Conservation (phyloP, 53 echinoderm and acorn worm genomes). For the Antedon mediterranea region DNA sequence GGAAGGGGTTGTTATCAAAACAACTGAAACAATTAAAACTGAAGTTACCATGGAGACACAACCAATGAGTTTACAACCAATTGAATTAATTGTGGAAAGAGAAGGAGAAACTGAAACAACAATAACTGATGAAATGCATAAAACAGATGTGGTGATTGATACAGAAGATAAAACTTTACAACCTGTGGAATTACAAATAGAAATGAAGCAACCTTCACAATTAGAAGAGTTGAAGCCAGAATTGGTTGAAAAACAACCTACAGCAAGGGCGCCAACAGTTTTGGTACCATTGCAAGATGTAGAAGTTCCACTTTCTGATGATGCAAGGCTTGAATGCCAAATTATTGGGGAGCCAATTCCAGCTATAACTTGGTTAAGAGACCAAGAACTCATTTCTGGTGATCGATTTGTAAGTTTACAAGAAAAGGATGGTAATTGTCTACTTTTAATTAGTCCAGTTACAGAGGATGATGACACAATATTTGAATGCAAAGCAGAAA, state of each 20-base stretch:
- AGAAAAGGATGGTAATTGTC: neutral
- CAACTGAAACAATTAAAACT: neutral
- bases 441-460: neutral
- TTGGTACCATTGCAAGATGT: neutral
- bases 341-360: neutral
- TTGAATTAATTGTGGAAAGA: constrained; percentile 42
- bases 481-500: constrained; percentile 7
- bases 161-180: constrained; percentile 11
- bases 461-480: neutral
- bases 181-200: constrained; percentile 39
- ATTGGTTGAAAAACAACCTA: too few species aligned
- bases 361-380: neutral
- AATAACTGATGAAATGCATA: neutral
- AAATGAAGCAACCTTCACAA: neutral
- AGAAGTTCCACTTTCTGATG: neutral
- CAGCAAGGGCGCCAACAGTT: neutral
- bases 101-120: constrained; percentile 6
- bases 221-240: too few species aligned
- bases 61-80: constrained; percentile 15
- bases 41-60: constrained; percentile 19
- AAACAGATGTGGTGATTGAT: constrained; percentile 10
- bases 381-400: neutral
- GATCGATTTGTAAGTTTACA: neutral
- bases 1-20: neutral
- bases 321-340: neutral